Evolutionary conservation across 2,888 invertebrate genomes (phyloP).

Genomic region (Dasysyrphus albostriatus): DNA sequence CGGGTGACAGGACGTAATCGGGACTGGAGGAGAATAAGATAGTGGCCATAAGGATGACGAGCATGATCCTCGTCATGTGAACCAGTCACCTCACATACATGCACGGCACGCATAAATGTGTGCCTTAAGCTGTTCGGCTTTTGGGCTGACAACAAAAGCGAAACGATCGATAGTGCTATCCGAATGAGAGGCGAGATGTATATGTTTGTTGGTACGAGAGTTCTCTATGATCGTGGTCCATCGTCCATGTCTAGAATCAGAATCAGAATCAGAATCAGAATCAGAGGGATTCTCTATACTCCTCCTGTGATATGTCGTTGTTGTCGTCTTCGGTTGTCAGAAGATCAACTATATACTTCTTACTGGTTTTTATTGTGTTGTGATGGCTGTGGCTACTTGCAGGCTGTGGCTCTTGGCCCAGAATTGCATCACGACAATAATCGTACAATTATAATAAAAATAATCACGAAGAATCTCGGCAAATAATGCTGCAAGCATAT

Average conservation of each 20-base stretch:
- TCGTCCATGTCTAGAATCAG: conserved; percentile 26
- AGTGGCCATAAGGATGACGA: conserved; percentile 78
- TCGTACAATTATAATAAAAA: conserved; percentile 82
- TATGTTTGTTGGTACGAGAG: neutral
- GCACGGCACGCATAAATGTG: conserved; percentile 57
- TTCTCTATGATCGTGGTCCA: conserved; percentile 61
- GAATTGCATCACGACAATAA: conserved; percentile 81
- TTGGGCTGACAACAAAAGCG: conserved; percentile 73
- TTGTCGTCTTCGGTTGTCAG: conserved; percentile 74
- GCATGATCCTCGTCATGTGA: conserved; percentile 72
- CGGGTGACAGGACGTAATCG: too few species aligned
- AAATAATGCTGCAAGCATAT: conserved; percentile 42
- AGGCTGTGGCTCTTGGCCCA: conserved; percentile 59
- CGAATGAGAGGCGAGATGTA: conserved; percentile 76
- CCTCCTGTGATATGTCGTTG: conserved; percentile 77
- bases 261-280: neutral
- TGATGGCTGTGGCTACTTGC: neutral
- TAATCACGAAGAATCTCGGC: conserved; percentile 79
- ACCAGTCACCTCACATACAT: conserved; percentile 64
- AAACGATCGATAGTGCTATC: neutral
- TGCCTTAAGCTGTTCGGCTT: conserved; percentile 66
- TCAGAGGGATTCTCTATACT: conserved; percentile 76
- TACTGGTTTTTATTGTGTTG: conserved; percentile 64
- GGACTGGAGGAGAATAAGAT: too few species aligned
- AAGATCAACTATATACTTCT: conserved; percentile 54